phyloP scores from a whole-genome alignment of 2,113 vertebrate genomes.

The Clarias magur region DNA sequence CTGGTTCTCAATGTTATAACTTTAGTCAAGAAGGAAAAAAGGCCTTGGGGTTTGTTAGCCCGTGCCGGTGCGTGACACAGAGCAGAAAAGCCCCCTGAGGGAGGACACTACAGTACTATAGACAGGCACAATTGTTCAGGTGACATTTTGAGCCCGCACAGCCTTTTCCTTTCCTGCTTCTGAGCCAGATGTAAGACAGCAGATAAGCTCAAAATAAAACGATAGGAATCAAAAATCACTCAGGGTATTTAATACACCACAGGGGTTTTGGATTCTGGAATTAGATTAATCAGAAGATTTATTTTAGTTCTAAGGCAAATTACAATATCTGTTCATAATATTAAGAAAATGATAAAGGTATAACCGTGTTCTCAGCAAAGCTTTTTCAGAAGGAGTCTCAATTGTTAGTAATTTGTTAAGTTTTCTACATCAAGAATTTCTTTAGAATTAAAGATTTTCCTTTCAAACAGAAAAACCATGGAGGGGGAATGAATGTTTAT shows the following conservation, averaged over 20 bases:
- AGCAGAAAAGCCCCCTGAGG: slow-evolving; percentile 17
- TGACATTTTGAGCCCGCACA: slow-evolving; percentile 28
- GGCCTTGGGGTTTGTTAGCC: slow-evolving; percentile 2
- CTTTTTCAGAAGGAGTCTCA: background rate
- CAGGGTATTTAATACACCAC: background rate
- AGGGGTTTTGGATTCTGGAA: background rate
- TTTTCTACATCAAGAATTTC: background rate
- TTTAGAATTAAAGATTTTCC: background rate
- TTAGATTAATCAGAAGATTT: background rate
- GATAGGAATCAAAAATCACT: background rate
- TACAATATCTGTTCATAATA: background rate
- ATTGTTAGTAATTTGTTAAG: background rate
- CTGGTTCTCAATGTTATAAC: background rate
- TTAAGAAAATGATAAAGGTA: background rate
- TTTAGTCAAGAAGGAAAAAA: background rate
- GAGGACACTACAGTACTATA: background rate
- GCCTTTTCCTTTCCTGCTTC: slow-evolving; percentile 32
- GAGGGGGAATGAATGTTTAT: background rate
- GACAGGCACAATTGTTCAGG: slow-evolving; percentile 29
- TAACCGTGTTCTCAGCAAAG: background rate
- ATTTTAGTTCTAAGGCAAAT: background rate
- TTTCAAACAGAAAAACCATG: background rate
- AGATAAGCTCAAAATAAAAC: slow-evolving; percentile 15
- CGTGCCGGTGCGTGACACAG: background rate
- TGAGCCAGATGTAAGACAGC: background rate